These are phyloP conservation scores for Labeo rohita DNA, from an alignment of 2,113 vertebrate species.

Conservation along the genomic window DNA sequence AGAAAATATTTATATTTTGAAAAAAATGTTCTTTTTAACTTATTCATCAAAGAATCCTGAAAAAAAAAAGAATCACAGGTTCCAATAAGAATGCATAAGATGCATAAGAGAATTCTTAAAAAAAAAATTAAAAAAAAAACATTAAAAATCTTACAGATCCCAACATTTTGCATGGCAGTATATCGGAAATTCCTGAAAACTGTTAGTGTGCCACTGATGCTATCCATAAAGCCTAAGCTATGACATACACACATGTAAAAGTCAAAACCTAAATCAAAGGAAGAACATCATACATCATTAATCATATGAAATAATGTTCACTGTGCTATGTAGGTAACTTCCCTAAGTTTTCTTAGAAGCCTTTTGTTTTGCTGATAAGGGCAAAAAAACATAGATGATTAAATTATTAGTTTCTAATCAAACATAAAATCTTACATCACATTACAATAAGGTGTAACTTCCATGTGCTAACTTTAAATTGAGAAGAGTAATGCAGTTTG, in stretches of 20 bases:
- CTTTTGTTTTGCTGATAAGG: neutral
- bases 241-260: neutral
- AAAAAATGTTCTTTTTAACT: no score
- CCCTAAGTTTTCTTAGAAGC: neutral
- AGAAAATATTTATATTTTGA: no score
- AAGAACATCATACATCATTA: neutral
- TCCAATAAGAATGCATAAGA: no score
- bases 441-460: neutral
- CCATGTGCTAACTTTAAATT: neutral
- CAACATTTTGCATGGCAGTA: no score
- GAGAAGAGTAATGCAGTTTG: neutral
- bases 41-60: no score
- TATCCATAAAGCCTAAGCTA: neutral
- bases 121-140: no score
- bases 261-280: neutral
- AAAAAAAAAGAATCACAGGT: no score
- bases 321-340: neutral
- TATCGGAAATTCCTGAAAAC: neutral
- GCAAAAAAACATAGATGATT: no score
- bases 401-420: neutral
- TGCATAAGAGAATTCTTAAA: no score
- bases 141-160: no score
- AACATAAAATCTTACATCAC: neutral
- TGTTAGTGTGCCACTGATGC: neutral
- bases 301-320: neutral